Evolutionary conservation across 1,140 invertebrate genomes (phyloP), one percentile per base, ranked within the genome.

Genomic region (Episyrphus balteatus): DNA sequence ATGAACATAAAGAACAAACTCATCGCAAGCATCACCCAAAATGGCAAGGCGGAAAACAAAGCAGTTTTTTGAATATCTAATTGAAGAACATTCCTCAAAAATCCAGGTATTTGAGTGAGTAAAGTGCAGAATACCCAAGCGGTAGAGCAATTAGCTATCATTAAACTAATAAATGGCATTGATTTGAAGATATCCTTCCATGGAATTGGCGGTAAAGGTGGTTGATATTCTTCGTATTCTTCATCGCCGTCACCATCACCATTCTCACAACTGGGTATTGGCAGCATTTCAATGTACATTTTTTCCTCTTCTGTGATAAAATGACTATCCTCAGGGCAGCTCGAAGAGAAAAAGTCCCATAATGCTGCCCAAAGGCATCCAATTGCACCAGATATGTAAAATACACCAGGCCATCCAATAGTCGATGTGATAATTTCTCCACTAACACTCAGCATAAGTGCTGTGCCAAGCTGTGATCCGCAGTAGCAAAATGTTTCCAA

Each of bases 101-200:
- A 98, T 1, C 79, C 84, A 1, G 94, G 93, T 58, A 97, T 82
- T 68, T 91, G 81, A 0, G 88, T 92, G 19, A 96, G 71, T 37
- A 97, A 73, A 2, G 86, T 93, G 76, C 90, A 94, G 61, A 88
- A 91, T 1, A 89, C 89, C 90, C 89, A 95, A 62, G 89, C 90
- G 59, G 93, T 87, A 1, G 88, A 84, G 62, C 88, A 86, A 64
- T 97, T 90, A 0, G 80, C 81, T 1, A 92, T 69, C 11, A 90
- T 75, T 13, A 94, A 72, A 0, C 90, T 84, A 79, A 86, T 87
- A 51, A 96, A 81, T 2, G 92, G 84, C 17, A 80, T 48, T 26
- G 87, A 90, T 0, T 76, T 85, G 0, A 86, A 72, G 39, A 96
- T 89, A n/a, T 74, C 62, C 26, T 65, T 71, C 88, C 88, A 93